Conservation (phyloP, 1,140 invertebrate genomes). For the Drosophila lowei region DNA sequence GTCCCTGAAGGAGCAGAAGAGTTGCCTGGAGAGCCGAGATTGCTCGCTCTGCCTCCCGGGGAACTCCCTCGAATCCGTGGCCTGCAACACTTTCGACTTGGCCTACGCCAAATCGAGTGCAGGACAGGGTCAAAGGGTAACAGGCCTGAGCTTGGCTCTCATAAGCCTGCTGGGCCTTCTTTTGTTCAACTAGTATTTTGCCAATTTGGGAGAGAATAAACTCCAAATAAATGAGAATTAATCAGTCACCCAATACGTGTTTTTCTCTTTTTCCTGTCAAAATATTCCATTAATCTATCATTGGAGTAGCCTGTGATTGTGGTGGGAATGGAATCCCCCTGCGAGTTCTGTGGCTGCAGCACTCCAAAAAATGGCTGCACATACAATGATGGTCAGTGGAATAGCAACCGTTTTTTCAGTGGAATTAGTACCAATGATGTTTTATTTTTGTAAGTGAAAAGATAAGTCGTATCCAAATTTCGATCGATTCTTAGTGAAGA, state of each 20-base stretch:
- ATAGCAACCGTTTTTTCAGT: too few relatives aligned
- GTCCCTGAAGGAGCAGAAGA: slow-evolving; percentile 51
- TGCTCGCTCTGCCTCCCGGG: slow-evolving; percentile 68
- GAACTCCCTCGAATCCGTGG: slow-evolving; percentile 22
- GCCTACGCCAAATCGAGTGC: slow-evolving; percentile 30
- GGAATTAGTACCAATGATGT: too few relatives aligned
- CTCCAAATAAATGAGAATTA: slow-evolving; percentile 26
- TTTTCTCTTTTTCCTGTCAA: background rate
- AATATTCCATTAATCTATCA: slow-evolving; percentile 9
- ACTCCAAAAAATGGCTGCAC: too few relatives aligned
- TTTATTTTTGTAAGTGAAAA: too few relatives aligned
- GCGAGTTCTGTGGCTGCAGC: too few relatives aligned
- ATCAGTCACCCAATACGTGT: background rate
- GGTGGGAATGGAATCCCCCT: too few relatives aligned
- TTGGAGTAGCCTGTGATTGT: slow-evolving; percentile 37
- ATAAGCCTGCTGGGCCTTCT: slow-evolving; percentile 31
- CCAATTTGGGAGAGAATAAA: background rate
- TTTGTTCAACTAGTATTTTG: slow-evolving; percentile 17
- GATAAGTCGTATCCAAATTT: too few relatives aligned
- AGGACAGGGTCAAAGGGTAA: slow-evolving; percentile 9
- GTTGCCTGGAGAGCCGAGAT: slow-evolving; percentile 45
- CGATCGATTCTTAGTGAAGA: too few relatives aligned
- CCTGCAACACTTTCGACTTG: slow-evolving; percentile 66
- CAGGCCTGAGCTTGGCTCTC: slow-evolving; percentile 33
- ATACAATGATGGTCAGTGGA: too few relatives aligned